Base-by-base conservation (phyloP, 1,140 invertebrate species). In the Diplogasteroides magnus region DNA sequence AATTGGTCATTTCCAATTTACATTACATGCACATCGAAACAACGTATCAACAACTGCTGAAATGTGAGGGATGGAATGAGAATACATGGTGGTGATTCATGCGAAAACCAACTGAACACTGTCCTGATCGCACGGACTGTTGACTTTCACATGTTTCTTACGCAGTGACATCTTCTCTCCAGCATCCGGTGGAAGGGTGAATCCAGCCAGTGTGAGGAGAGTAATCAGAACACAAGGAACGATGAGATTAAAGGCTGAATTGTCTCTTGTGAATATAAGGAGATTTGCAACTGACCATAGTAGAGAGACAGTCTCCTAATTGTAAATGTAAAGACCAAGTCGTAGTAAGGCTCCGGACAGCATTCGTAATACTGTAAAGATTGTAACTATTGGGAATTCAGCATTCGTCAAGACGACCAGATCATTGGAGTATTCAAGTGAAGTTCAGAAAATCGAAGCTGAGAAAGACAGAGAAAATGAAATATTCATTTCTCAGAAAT, bases 151-250 rank as follows among this genome's bases (percentile, higher is more conserved):
- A 28, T 25, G 15, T 2, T 27, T 6, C 76, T 75, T 66, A 80
- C 94, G 96, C 85, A 99, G 88, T 77, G 94, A 96, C 74, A 99
- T 89, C 86, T 98, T 98, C 88, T 99, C 96, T 83, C 96, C 95
- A 71, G 94, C 97, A 85, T 97, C 95, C 72, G 95, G 94, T 79
- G 96, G 95, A 83, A 98, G 88, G 69, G 94, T 94, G 87, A 98
- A 99, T 76, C 95, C 95, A 77, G 98, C 88, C 79, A 98, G 88
- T 69, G 96, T 95, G 90, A 99, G 93, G 73, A 93, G 95, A 78
- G 95, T 93, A 83, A 99, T 95, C 84, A 99, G 89, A 78, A 98
- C 92, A 86, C 94, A 98, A 69, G 96, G 96, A 80, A 98, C 92
- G 84, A 98, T 97, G 79, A 98, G 89, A 88, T 99, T 98, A 88